Percentiles rank a stretch among this genome's conserved stretches.
phyloP scores from a whole-genome alignment of 2,113 vertebrate species.

The Gobiocypris rarus region DNA sequence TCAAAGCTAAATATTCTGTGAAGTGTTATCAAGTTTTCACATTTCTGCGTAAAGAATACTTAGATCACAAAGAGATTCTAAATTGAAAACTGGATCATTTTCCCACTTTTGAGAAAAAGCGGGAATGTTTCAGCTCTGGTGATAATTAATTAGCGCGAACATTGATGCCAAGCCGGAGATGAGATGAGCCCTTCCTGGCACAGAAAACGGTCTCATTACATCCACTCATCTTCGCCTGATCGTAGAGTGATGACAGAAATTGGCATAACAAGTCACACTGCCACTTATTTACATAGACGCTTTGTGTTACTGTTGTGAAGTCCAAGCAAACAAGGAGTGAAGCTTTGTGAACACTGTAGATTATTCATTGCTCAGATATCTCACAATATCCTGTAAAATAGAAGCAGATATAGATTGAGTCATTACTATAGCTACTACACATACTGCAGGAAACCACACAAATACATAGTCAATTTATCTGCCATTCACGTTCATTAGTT shows the following conservation, averaged over 20 bases:
- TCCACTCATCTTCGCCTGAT: conserved; percentile 11
- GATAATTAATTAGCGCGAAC: conserved; percentile 68
- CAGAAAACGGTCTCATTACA: conserved; percentile 36
- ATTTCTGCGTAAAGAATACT: neutral
- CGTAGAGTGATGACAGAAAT: conserved; percentile 14
- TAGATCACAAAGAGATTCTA: neutral
- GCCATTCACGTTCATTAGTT: conserved; percentile 17
- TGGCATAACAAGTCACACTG: neutral
- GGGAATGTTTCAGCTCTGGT: conserved; percentile 57
- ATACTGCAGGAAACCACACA: neutral
- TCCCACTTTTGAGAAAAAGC: conserved; percentile 57
- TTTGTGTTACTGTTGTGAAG: neutral
- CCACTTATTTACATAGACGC: conserved; percentile 21
- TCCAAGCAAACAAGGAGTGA: neutral
- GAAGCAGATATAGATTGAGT: neutral
- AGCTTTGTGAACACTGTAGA: neutral
- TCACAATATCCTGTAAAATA: neutral
- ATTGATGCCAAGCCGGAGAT: conserved; percentile 57
- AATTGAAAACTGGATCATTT: conserved; percentile 63
- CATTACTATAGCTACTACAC: neutral
- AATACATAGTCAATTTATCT: conserved; percentile 2
- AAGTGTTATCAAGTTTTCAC: neutral
- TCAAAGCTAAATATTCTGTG: conserved; percentile 33
- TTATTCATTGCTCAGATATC: neutral
- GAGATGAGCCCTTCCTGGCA: conserved; percentile 29